Percentiles rank a stretch among this genome's conserved stretches.
Evolutionary conservation across 2,888 invertebrate genomes (phyloP).

Genomic region (Drosophila mimica): DNA sequence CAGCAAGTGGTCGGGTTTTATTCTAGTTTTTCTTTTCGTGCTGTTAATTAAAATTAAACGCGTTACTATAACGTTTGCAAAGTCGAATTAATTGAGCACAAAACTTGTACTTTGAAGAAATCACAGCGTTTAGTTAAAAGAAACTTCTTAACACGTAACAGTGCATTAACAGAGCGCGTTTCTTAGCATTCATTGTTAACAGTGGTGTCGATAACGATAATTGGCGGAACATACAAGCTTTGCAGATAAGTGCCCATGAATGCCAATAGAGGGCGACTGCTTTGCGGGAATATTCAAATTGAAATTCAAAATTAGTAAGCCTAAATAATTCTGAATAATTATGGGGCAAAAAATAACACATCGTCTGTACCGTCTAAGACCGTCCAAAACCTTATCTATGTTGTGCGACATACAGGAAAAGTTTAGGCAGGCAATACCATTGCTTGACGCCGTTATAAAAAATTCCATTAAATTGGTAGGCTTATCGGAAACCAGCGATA

Average conservation of each 20-base stretch:
- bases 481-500: neutral
- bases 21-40: neutral
- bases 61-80: neutral
- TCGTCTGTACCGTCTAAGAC: constrained; percentile 66
- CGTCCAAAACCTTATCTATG: constrained; percentile 89
- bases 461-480: constrained; percentile 89
- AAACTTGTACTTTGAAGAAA: constrained; percentile 25
- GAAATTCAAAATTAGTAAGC: constrained; percentile 20
- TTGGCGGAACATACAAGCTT: neutral
- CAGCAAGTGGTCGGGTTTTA: constrained; percentile 2
- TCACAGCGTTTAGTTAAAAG: constrained; percentile 26
- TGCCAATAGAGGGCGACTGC: constrained; percentile 27
- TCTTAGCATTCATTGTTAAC: constrained; percentile 23
- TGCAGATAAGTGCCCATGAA: neutral
- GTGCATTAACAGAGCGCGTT: constrained; percentile 47
- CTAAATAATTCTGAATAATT: neutral
- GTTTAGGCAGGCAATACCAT: constrained; percentile 89
- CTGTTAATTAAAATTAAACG: neutral
- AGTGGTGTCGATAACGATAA: constrained; percentile 41
- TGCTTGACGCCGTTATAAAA: constrained; percentile 89
- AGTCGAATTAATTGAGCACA: constrained; percentile 13
- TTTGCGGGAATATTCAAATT: constrained; percentile 35
- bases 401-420: constrained; percentile 94
- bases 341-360: constrained; percentile 33
- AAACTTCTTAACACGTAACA: constrained; percentile 36